Conservation (phyloP, 2,113 vertebrate genomes). For the Vireo altiloquus region DNA sequence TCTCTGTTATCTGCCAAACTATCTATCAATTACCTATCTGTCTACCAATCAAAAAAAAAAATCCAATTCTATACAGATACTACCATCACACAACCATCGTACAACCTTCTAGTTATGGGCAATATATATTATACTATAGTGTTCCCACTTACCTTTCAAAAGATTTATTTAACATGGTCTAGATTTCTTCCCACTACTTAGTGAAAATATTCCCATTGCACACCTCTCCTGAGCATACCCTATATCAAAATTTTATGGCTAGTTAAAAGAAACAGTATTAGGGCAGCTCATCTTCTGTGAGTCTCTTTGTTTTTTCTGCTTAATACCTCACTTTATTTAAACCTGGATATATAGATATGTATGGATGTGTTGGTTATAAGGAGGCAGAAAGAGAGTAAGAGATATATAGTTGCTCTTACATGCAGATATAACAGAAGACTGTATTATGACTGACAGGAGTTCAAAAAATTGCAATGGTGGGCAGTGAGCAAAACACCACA, state of each 20-base stretch:
- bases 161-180: neutral
- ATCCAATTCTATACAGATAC: neutral
- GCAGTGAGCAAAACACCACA: neutral
- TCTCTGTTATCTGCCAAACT: neutral
- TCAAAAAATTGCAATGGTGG: neutral
- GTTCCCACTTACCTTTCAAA: neutral
- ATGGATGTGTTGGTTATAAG: neutral
- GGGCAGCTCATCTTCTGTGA: neutral
- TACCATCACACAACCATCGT: neutral
- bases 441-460: neutral
- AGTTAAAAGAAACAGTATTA: neutral
- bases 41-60: neutral
- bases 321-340: neutral
- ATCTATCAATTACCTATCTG: neutral
- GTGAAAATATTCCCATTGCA: neutral
- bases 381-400: neutral
- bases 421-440: neutral
- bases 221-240: neutral
- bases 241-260: neutral
- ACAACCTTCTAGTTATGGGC: neutral
- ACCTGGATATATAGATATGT: neutral
- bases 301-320: neutral
- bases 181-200: neutral
- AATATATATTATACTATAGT: neutral
- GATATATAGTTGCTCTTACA: neutral